Evolutionary conservation across 1,140 invertebrate genomes (phyloP).

Genomic region (Drosophila erecta): DNA sequence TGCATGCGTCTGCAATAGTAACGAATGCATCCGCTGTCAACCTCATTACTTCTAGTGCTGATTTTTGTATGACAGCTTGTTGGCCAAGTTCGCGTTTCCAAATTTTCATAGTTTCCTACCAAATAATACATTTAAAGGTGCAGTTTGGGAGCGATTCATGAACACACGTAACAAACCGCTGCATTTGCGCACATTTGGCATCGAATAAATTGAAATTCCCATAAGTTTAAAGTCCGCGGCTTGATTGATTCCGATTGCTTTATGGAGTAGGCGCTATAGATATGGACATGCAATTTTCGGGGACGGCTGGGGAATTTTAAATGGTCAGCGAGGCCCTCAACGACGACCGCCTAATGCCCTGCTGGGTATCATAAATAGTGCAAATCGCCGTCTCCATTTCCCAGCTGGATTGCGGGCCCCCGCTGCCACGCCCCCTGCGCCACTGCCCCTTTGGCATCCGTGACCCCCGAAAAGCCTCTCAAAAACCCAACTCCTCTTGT

Average conservation of each 20-base stretch:
- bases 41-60: too few species aligned
- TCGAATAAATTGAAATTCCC: constrained; percentile 17
- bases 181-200: background rate
- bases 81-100: too few species aligned
- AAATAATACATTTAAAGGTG: background rate
- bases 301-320: constrained; percentile 22
- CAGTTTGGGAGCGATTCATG: background rate
- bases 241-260: constrained; percentile 3
- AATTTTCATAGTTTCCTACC: too few species aligned
- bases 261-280: background rate
- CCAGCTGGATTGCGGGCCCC: background rate
- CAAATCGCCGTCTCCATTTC: constrained; percentile 9
- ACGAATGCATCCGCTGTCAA: too few species aligned
- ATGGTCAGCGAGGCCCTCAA: constrained; percentile 20
- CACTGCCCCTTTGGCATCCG: background rate
- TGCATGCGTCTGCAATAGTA: too few species aligned
- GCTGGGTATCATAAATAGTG: constrained; percentile 38
- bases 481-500: background rate
- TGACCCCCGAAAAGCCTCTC: background rate
- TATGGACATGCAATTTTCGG: background rate
- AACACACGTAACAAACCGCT: background rate
- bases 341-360: constrained; percentile 11
- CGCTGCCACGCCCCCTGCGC: background rate
- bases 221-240: background rate
- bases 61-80: too few species aligned